Evolutionary conservation across 2,113 vertebrate genomes (phyloP).

Genomic region (Uria aalge): DNA sequence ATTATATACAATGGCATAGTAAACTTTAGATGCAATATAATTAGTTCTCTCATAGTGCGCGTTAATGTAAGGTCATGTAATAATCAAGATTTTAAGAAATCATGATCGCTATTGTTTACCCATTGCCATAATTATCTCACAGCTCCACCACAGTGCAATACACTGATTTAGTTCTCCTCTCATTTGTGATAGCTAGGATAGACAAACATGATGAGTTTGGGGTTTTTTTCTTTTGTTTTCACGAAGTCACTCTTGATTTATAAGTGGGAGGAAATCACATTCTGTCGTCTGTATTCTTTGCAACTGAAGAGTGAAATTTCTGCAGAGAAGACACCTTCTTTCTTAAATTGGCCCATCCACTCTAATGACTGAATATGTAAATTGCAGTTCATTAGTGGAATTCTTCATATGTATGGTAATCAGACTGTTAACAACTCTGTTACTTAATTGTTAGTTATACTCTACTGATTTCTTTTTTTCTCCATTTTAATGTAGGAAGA

Average conservation of each 20-base stretch:
- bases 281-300: neutral
- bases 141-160: neutral
- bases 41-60: neutral
- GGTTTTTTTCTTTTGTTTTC: neutral
- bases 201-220: neutral
- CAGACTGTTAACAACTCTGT: conserved; percentile 75
- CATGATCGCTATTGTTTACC: neutral
- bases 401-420: conserved; percentile 79
- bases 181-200: neutral
- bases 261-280: neutral
- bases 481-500: neutral
- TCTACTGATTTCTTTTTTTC: conserved; percentile 68
- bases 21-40: neutral
- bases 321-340: conserved; percentile 18
- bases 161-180: neutral
- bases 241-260: neutral
- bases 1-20: neutral
- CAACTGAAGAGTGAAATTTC: conserved; percentile 8
- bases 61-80: neutral
- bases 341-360: conserved; percentile 67
- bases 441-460: conserved; percentile 72
- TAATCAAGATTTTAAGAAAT: conserved; percentile 17
- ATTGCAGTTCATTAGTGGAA: conserved; percentile 77
- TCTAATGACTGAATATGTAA: conserved; percentile 77
- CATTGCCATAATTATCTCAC: neutral